phyloP scores from a whole-genome alignment of 2,888 invertebrate species.

The Microplitis deprimator region DNA sequence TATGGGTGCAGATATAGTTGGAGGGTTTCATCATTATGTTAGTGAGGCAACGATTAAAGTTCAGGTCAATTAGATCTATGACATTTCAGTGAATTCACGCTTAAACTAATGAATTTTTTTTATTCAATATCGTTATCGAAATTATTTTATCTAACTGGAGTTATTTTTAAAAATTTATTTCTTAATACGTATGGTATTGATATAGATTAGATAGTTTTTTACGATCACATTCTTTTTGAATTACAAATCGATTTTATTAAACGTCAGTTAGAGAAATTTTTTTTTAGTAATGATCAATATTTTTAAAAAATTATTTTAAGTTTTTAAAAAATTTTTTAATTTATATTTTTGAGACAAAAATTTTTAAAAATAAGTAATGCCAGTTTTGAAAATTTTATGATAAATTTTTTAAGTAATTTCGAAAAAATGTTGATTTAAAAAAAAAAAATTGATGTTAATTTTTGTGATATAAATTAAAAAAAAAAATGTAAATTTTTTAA shows the following conservation, averaged over 20 bases:
- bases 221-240: background rate
- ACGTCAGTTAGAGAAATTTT: background rate
- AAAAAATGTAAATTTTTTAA: no score
- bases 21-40: constrained; percentile 36
- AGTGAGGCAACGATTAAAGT: constrained; percentile 40
- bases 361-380: no score
- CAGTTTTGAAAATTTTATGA: no score
- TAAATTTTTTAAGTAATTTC: no score
- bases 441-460: no score
- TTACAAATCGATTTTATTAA: background rate
- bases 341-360: no score
- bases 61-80: constrained; percentile 42
- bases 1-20: background rate
- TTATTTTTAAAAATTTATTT: constrained; percentile 1
- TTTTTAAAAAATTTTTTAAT: no score
- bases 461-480: no score
- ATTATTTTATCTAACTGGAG: background rate
- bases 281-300: background rate
- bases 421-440: no score
- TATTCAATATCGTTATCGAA: background rate
- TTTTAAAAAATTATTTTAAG: no score
- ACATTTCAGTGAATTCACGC: constrained; percentile 33
- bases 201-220: background rate
- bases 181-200: background rate
- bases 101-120: background rate